A percentile compares a stretch with the other conserved stretches of the same genome.
phyloP scores from a whole-genome alignment of 1,140 invertebrate genomes.

The Drosophila athabasca region DNA sequence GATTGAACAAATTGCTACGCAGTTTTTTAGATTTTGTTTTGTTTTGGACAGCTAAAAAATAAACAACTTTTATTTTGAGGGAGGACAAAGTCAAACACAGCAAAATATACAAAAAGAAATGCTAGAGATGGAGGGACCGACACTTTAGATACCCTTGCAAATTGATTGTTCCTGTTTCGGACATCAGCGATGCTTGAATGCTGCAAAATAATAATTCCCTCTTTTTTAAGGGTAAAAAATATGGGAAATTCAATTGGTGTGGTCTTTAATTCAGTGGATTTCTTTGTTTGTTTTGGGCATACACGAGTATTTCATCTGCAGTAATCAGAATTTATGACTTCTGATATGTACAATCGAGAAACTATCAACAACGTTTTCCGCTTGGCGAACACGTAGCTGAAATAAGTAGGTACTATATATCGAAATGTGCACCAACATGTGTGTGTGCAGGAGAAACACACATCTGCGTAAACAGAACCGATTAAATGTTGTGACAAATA shows the following conservation, averaged over 20 bases:
- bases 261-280: slow-evolving; percentile 3
- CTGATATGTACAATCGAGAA: slow-evolving; percentile 18
- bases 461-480: slow-evolving; percentile 37
- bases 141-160: too few species aligned
- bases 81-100: slow-evolving; percentile 24
- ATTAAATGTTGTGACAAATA: slow-evolving; percentile 9
- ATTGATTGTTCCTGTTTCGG: too few species aligned
- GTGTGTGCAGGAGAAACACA: not conserved
- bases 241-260: slow-evolving; percentile 17
- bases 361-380: slow-evolving; percentile 5
- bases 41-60: slow-evolving; percentile 11
- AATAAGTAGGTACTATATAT: not conserved
- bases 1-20: slow-evolving; percentile 36
- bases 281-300: not conserved
- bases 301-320: not conserved
- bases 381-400: slow-evolving; percentile 32
- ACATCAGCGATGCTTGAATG: too few species aligned
- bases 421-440: too few species aligned
- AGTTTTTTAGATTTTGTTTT: slow-evolving; percentile 25
- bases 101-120: slow-evolving; percentile 11
- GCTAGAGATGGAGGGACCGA: too few species aligned
- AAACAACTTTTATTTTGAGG: slow-evolving; percentile 5
- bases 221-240: too few species aligned
- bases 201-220: too few species aligned
- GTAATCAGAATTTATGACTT: slow-evolving; percentile 25